phyloP scores from a whole-genome alignment of 1,140 invertebrate species.

The Ceratina australensis region DNA sequence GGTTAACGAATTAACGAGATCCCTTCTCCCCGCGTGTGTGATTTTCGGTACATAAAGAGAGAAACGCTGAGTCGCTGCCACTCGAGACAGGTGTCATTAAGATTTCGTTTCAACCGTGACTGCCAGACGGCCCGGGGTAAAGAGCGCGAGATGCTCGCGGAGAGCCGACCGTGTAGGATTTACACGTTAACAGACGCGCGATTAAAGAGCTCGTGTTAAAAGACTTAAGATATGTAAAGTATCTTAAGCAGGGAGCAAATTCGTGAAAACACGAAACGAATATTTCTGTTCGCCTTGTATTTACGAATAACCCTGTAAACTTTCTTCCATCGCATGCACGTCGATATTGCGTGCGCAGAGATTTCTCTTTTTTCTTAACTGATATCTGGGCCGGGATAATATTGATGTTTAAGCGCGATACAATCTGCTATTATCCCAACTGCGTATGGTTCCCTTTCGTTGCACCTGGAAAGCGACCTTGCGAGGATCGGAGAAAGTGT shows the following conservation, averaged over 20 bases:
- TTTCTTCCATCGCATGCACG: background rate
- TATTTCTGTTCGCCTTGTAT: slow-evolving; percentile 38
- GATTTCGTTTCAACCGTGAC: slow-evolving; percentile 58
- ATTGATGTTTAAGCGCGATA: background rate
- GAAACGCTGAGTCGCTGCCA: slow-evolving; percentile 27
- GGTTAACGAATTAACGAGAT: slow-evolving; percentile 34
- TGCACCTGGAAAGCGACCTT: background rate
- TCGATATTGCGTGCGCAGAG: background rate
- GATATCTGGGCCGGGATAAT: background rate
- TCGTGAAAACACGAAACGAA: no score
- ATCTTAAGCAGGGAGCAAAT: no score
- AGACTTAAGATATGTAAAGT: slow-evolving; percentile 22
- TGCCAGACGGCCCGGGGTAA: slow-evolving; percentile 42
- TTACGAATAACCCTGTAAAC: slow-evolving; percentile 26
- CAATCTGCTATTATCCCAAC: background rate
- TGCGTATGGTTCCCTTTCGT: background rate
- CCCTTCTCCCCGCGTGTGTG: background rate
- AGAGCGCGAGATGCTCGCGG: slow-evolving; percentile 39
- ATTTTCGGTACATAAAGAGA: slow-evolving; percentile 54
- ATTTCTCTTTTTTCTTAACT: background rate
- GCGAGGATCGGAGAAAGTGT: background rate
- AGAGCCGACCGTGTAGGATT: background rate
- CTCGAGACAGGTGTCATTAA: slow-evolving; percentile 64
- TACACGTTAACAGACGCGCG: background rate
- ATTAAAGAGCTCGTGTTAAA: background rate